These are phyloP conservation scores for Ondatra zibethicus DNA, from an alignment of 2,113 vertebrate species.

Conservation along the genomic window DNA sequence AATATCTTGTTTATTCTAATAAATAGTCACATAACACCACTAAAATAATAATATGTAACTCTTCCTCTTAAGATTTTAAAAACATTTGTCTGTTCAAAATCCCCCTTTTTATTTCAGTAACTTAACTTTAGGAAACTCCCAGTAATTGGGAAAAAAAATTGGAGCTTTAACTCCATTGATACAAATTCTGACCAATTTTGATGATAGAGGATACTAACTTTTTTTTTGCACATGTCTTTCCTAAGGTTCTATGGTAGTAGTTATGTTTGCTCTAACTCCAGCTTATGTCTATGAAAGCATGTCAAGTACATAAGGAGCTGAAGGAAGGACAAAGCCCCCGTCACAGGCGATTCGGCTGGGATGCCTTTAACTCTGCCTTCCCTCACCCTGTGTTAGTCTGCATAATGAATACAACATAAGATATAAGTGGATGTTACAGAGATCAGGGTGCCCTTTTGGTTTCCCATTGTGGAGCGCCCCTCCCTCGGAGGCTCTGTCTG, in stretches of 20 bases:
- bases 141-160: constrained; percentile 21
- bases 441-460: constrained; percentile 23
- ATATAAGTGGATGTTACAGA: constrained; percentile 13
- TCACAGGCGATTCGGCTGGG: background rate
- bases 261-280: background rate
- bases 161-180: background rate
- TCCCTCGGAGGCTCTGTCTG: background rate
- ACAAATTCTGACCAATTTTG: background rate
- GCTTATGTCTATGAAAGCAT: background rate
- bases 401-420: background rate
- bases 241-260: background rate
- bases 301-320: background rate
- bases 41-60: background rate
- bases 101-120: constrained; percentile 23
- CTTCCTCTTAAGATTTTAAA: background rate
- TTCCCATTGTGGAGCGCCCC: background rate
- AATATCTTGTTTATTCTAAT: constrained; percentile 34
- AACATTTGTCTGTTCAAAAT: constrained; percentile 34
- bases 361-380: background rate
- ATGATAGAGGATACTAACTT: background rate
- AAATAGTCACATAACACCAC: background rate
- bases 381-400: background rate
- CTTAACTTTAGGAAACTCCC: background rate
- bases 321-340: background rate
- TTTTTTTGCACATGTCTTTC: background rate